Conservation (phyloP, 2,888 invertebrate species). For the Lithosia quadra region DNA sequence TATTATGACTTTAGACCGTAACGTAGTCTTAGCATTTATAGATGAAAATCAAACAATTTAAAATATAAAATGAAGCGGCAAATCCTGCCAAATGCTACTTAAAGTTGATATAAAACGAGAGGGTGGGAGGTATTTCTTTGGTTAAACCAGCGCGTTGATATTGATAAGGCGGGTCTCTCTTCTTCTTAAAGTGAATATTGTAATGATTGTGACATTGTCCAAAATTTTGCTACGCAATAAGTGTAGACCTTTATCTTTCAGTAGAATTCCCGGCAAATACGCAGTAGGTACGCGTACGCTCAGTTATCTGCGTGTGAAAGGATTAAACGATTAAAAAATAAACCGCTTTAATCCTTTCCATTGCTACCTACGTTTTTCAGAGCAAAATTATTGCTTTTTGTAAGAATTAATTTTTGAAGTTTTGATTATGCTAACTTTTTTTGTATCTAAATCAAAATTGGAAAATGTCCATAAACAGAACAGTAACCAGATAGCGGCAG, state of each 20-base stretch:
- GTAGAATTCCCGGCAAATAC: neutral
- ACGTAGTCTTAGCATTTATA: too few species aligned
- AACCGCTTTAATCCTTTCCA: neutral
- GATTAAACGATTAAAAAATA: neutral
- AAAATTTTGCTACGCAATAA: neutral
- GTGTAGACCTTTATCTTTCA: neutral
- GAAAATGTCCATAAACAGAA: neutral
- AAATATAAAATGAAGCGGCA: too few species aligned
- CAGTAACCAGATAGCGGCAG: neutral
- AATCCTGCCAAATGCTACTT: too few species aligned
- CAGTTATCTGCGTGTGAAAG: neutral
- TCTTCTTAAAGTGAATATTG: neutral
- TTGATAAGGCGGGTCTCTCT: neutral
- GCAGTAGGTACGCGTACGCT: neutral
- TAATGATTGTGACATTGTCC: neutral
- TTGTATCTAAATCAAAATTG: neutral
- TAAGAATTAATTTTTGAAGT: too few species aligned
- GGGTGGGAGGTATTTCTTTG: too few species aligned
- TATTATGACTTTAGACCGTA: too few species aligned
- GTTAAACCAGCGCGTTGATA: too few species aligned
- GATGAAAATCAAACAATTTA: too few species aligned
- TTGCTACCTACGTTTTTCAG: neutral
- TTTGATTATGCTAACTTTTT: neutral
- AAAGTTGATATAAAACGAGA: too few species aligned
- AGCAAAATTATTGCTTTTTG: neutral